Evolutionary conservation across 2,113 vertebrate species (phyloP), one percentile per base, ranked within the genome.

Genomic region (Nibea albiflora): DNA sequence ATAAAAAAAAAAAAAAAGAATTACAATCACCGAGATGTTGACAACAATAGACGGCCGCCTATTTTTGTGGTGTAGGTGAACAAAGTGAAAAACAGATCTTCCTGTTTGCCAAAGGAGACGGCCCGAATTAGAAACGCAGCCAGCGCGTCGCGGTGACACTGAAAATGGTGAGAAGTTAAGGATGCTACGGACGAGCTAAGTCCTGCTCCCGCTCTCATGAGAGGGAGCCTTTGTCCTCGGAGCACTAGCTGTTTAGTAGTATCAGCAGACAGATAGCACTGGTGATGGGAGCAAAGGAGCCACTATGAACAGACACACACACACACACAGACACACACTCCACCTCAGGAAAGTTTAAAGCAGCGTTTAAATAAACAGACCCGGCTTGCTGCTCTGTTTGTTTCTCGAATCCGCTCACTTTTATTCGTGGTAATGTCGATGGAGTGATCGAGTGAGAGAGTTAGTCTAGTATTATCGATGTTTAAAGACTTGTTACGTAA

Each of bases 221-320:
- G 88, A 91, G 87, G 85, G 73, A 80, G 2, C 74, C 86, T 90
- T 92, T 91, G 88, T 92, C 58, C 80, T 31, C 17, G 47, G 58
- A 84, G 85, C 79, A 52, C 74, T 8, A 90, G 81, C 85, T 84
- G 84, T 67, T 92, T 92, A 92, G 85, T 90, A 84, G 83, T n/a
- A 84, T 88, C 85, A 89, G 86, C 75, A 85, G 74, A 80, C 71
- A 82, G 83, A 88, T 47, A 85, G 83, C 71, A 58, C 64, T 50
- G 72, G 68, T 50, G 85, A 64, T 79, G 66, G 69, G 28, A 35
- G 79, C 54, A 75, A 72, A 68, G 74, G 71, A 80, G 64, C 70
- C 76, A 42, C 66, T 64, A 20, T 42, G 14, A 89, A 54, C 81
- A 76, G 6, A 35, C 31, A 35, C 44, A 49, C 28, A 28, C 28